These are phyloP conservation scores for Epinotia demarniana DNA, from an alignment of 2,888 invertebrate genomes.

Conservation along the genomic window DNA sequence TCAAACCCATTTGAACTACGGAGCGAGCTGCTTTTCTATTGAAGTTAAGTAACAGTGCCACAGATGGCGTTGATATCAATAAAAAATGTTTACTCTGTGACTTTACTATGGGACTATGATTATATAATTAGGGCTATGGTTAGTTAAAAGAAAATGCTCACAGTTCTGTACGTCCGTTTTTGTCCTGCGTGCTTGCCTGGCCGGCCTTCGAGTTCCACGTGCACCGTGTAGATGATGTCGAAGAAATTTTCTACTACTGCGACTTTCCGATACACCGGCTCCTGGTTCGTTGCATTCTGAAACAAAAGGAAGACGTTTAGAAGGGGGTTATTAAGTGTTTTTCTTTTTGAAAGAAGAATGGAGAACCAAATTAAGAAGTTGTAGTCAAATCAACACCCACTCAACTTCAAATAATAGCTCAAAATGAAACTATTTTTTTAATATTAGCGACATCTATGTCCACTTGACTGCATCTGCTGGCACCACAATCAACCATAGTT, in stretches of 20 bases:
- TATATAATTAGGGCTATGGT: neutral
- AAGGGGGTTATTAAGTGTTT: neutral
- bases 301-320: conserved; percentile 67
- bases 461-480: neutral
- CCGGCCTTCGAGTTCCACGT: conserved; percentile 96
- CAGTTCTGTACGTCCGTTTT: conserved; percentile 97
- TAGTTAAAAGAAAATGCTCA: conserved; percentile 78
- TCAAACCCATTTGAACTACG: neutral
- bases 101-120: neutral
- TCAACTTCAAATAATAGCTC: no score
- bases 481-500: conserved; percentile 22
- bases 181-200: conserved; percentile 98
- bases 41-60: neutral
- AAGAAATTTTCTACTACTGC: conserved; percentile 99
- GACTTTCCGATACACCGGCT: conserved; percentile 94
- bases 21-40: neutral
- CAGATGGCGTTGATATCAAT: conserved; percentile 38
- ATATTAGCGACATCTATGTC: conserved; percentile 56
- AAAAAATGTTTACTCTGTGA: neutral
- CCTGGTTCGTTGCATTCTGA: conserved; percentile 88
- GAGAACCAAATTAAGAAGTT: no score
- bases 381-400: no score
- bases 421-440: neutral
- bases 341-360: no score
- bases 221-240: conserved; percentile 97